A percentile compares a stretch with the other conserved stretches of the same genome.
Conservation (phyloP, 2,888 invertebrate species). For the Hofmannophila pseudospretella region DNA sequence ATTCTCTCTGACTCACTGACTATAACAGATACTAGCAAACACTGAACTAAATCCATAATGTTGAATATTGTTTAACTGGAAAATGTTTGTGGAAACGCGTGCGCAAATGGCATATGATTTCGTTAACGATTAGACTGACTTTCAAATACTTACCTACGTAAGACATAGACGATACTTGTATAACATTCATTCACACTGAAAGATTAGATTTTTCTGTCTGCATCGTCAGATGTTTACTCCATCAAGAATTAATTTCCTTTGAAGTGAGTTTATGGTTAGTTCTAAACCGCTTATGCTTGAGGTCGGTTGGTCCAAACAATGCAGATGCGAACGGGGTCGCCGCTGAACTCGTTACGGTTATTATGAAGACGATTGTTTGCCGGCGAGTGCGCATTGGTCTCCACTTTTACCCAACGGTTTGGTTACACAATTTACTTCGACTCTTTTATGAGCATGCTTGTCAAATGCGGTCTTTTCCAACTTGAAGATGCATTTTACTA, state of each 20-base stretch:
- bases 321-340: slow-evolving; percentile 51
- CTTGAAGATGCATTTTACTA: slow-evolving; percentile 12
- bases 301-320: slow-evolving; percentile 31
- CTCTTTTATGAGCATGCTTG: slow-evolving; percentile 15
- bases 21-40: slow-evolving; percentile 22
- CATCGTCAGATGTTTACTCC: slow-evolving; percentile 10
- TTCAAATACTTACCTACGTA: no score
- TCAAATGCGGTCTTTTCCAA: slow-evolving; percentile 12
- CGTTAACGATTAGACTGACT: not conserved
- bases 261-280: slow-evolving; percentile 10
- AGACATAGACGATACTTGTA: no score
- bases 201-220: no score
- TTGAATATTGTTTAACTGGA: not conserved
- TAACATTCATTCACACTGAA: no score
- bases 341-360: slow-evolving; percentile 56
- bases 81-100: not conserved
- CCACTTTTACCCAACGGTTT: slow-evolving; percentile 38
- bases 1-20: slow-evolving; percentile 25
- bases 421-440: slow-evolving; percentile 44
- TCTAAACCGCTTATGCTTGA: slow-evolving; percentile 6
- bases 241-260: slow-evolving; percentile 21
- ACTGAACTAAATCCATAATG: slow-evolving; percentile 14
- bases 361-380: slow-evolving; percentile 60
- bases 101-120: not conserved
- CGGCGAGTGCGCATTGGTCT: slow-evolving; percentile 46